phyloP scores from a whole-genome alignment of 2,113 vertebrate genomes.

The Lynx canadensis region DNA sequence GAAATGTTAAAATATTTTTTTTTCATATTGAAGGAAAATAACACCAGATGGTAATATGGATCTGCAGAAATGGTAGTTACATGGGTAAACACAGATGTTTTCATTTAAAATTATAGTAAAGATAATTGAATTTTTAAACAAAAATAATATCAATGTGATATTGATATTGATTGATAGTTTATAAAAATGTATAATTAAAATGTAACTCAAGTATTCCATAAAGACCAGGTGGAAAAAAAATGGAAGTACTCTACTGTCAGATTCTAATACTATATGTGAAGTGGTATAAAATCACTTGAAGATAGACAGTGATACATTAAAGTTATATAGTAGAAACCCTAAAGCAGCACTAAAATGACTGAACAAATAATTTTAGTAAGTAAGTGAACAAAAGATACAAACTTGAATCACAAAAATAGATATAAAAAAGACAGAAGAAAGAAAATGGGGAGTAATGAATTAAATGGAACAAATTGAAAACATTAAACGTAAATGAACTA shows the following conservation, averaged over 20 bases:
- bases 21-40: not conserved
- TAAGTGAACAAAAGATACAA: not conserved
- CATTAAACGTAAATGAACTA: not conserved
- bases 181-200: not conserved
- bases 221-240: not conserved
- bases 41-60: not conserved
- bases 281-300: not conserved
- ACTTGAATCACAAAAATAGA: not conserved
- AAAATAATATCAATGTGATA: not conserved
- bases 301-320: not conserved
- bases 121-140: not conserved
- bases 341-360: not conserved
- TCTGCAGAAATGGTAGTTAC: not conserved
- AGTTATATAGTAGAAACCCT: not conserved
- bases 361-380: not conserved
- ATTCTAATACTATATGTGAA: not conserved
- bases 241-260: not conserved
- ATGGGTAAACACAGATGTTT: not conserved
- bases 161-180: not conserved
- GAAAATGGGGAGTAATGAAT: not conserved
- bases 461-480: not conserved
- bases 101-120: not conserved
- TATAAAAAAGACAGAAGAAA: not conserved
- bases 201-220: not conserved
- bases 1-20: not conserved